These are phyloP conservation scores for Lycophotia porphyrea DNA, from an alignment of 2,888 invertebrate species.

Conservation along the genomic window DNA sequence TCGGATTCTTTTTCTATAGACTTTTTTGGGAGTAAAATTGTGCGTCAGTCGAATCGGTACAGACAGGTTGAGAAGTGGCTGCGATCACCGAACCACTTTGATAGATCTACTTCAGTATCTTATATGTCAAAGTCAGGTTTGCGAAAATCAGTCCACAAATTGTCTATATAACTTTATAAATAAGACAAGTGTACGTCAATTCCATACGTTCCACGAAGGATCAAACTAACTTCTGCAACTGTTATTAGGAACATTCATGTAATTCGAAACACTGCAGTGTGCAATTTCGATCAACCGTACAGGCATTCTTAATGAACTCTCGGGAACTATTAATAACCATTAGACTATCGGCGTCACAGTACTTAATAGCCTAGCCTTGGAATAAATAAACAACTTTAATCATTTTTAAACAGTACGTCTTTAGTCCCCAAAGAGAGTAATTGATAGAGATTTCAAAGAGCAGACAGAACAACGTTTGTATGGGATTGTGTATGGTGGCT, in stretches of 20 bases:
- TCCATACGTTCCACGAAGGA: not conserved
- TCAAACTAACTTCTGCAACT: not conserved
- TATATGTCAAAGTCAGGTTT: not conserved
- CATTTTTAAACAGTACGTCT: not conserved
- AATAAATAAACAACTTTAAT: not conserved
- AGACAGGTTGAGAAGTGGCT: too few species aligned
- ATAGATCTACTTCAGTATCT: not conserved
- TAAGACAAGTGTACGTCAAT: not conserved
- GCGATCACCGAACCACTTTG: not conserved
- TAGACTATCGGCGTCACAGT: conserved; percentile 19
- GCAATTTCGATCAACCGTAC: conserved; percentile 24
- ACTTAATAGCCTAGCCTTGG: not conserved
- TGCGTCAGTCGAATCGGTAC: too few species aligned
- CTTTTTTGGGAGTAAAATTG: not conserved
- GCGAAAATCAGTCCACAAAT: not conserved
- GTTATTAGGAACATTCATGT: not conserved
- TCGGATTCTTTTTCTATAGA: not conserved
- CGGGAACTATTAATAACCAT: conserved; percentile 31
- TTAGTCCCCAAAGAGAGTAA: too few species aligned
- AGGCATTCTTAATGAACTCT: conserved; percentile 24
- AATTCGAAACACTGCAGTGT: conserved; percentile 23
- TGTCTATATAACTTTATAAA: not conserved
- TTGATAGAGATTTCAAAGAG: too few species aligned
- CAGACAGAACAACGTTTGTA: not conserved
- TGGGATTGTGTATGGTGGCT: too few species aligned